These are phyloP conservation scores for Parazoanthus swiftii DNA, from an alignment of 92 coral and sea anemone genomes.

Conservation along the genomic window DNA sequence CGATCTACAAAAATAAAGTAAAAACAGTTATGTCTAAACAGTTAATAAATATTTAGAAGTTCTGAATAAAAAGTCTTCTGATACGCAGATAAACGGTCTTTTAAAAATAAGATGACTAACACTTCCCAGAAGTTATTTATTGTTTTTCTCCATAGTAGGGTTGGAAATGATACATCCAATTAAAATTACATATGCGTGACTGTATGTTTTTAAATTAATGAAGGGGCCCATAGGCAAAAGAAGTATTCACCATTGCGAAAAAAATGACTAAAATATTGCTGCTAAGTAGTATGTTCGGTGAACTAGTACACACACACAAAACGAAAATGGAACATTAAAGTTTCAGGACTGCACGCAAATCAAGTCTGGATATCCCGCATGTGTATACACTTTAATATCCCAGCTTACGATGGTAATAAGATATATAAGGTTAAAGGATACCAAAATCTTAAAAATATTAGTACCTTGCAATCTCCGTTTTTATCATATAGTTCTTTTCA, in stretches of 20 bases:
- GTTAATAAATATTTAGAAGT: not conserved
- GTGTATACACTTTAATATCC: not conserved
- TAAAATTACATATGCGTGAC: not conserved
- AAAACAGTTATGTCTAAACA: not conserved
- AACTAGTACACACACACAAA: not conserved
- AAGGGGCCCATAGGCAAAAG: not conserved
- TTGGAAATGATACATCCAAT: not conserved
- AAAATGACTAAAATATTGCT: not conserved
- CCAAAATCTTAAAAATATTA: not conserved
- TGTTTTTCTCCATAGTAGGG: not conserved
- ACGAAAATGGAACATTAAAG: not conserved
- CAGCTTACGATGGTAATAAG: conserved; percentile 1
- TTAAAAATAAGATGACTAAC: not conserved
- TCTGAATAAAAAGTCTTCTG: not conserved
- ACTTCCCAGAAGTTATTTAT: not conserved
- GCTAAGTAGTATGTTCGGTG: not conserved
- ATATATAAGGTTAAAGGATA: conserved; percentile 6
- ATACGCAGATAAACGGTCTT: too few species aligned
- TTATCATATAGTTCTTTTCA: conserved; percentile 67
- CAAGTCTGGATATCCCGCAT: not conserved
- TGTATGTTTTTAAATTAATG: not conserved
- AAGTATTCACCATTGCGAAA: not conserved
- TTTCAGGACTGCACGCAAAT: not conserved
- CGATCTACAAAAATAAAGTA: not conserved
- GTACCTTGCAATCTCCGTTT: conserved; percentile 84